A percentile compares a stretch with the other conserved stretches of the same genome.
phyloP scores from a whole-genome alignment of 2,113 vertebrate species.

The Myiagra hebetior region DNA sequence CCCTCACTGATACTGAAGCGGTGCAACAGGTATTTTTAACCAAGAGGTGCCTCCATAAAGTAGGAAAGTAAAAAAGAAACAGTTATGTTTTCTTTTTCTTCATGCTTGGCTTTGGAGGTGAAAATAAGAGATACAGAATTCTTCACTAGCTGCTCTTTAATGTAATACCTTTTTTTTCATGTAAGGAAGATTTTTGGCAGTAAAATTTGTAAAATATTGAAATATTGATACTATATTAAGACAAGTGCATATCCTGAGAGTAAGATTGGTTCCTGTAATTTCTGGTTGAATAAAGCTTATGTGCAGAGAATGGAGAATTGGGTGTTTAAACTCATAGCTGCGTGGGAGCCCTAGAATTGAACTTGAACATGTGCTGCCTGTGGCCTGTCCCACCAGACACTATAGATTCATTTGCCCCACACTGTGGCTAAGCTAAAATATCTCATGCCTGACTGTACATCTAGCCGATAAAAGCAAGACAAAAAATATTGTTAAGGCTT shows the following conservation, averaged over 20 bases:
- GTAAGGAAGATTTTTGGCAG: neutral
- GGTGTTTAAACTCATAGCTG: neutral
- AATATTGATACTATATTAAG: neutral
- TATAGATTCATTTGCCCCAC: neutral
- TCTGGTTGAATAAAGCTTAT: neutral
- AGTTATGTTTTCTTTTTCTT: neutral
- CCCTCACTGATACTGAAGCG: neutral
- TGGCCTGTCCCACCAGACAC: neutral
- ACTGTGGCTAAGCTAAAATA: neutral
- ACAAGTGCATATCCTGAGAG: neutral
- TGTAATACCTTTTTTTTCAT: neutral
- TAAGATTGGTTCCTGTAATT: neutral
- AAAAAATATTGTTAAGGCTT: neutral
- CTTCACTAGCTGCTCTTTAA: neutral
- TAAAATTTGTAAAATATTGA: neutral
- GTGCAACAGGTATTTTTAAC: neutral
- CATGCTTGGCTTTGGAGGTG: neutral
- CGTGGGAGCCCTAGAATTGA: neutral
- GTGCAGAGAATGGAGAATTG: neutral
- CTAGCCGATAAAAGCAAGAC: neutral
- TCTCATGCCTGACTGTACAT: neutral
- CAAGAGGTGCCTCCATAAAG: neutral
- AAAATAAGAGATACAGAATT: neutral
- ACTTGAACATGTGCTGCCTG: neutral
- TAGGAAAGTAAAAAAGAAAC: neutral